Evolutionary conservation across 2,113 vertebrate genomes (phyloP), one percentile per base, ranked within the genome.

Genomic region (Balaeniceps rex): DNA sequence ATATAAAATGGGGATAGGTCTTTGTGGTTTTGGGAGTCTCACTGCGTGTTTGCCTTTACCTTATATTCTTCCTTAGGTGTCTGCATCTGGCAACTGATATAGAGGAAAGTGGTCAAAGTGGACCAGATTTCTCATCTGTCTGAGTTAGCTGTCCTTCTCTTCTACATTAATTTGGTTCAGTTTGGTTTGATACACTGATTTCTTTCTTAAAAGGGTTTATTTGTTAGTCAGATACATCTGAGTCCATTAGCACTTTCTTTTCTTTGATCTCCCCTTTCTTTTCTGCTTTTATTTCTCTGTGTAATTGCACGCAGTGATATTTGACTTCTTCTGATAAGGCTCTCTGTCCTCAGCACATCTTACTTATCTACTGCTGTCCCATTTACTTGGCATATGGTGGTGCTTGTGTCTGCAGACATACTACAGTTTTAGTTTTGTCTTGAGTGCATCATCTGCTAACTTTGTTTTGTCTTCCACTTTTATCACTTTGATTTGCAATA

Each of bases 41-140:
- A 1, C 34, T 26, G 16, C 21, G 17, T 58, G n/a, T 40, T 51
- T 90, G 13, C 55, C 31, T 79, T 57, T 31, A 2, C 31, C 11
- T 40, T 46, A 5, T 14, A 0, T 19, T 80, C 10, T n/a, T 29
- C 12, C 6, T n/a, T 9, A 19, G 36, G 26, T 40, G 19, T 22
- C 23, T 69, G 49, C 42, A 8, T 18, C 29, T 74, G 81, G n/a
- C 42, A n/a, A 10, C 31, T 63, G 24, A 22, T 51, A 2, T 1
- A 3, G 5, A n/a, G 69, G 34, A 7, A 22, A 2, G 3, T 46
- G 77, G 14, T 84, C 29, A 2, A 0, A 23, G 19, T 3, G 28
- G 38, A 18, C 23, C 28, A 40, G 52, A 12, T 55, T 22, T 83
- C 38, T 46, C 38, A 13, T 38, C 14, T 34, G 17, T 19, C 44